Base-by-base conservation (phyloP, 2,113 vertebrate genomes). In the Corythaixoides concolor region DNA sequence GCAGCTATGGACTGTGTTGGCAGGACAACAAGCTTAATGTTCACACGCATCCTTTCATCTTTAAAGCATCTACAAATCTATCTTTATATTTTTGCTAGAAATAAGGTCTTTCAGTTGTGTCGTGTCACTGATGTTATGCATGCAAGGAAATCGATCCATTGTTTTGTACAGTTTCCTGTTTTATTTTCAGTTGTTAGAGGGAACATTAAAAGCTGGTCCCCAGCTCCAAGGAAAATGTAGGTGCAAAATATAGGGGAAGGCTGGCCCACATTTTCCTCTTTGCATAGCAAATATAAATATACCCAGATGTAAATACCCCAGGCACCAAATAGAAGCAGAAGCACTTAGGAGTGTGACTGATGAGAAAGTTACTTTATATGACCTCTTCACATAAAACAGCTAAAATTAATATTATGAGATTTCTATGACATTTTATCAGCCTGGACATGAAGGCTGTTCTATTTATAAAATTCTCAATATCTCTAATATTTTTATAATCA, bases 351-450 rank as follows among this genome's bases (percentile, higher is more conserved):
- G n/a, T 91, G 32, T 24, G 24, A 47, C 50, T 69, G 45, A 15
- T 82, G 58, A 76, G 76, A 73, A 95, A 89, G 53, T 73, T 85
- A 66, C 50, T 91, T 91, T 81, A 50, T 30, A 74, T 30, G 13
- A 76, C 28, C 26, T 16, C 4, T 85, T 88, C 50, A 74, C 26
- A 69, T 83, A 76, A 94, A 93, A 1, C 15, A 85, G 62, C 81
- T 83, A 91, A 95, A 94, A 93, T 91, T 85, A 96, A 62, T 77
- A 72, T 69, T 68, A 93, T 45, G 43, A 93, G 62, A 73, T 90
- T 93, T 90, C 85, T 85, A 83, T 80, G 70, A 30, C 82, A 83
- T 91, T 79, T 76, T 79, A 90, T 75, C 32, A 85, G 59, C 26
- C 50, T 62, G 52, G 39, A 67, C 32, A 35, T 59, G 47, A 83